phyloP scores from a whole-genome alignment of 35 echinoderm and acorn worm genomes.

The Stichopus chloronotus region DNA sequence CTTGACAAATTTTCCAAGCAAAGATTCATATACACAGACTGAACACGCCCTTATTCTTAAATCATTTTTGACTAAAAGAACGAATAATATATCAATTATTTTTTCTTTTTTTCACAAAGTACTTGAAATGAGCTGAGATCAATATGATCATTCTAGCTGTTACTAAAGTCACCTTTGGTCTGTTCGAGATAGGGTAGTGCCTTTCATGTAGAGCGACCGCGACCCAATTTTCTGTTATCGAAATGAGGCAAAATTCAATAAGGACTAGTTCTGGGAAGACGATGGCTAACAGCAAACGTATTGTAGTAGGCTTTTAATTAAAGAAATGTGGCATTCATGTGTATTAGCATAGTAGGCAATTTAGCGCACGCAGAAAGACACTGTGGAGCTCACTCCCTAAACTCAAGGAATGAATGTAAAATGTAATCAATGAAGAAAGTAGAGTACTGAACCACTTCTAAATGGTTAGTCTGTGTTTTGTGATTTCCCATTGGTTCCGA shows the following conservation, averaged over 20 bases:
- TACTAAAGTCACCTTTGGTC: not conserved
- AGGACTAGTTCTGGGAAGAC: not conserved
- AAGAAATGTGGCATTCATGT: slow-evolving; percentile 15
- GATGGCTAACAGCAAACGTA: slow-evolving; percentile 2
- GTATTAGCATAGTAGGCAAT: slow-evolving; percentile 2
- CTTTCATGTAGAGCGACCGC: slow-evolving; percentile 40
- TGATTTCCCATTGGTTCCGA: too few species aligned
- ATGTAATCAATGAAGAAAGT: slow-evolving; percentile 14
- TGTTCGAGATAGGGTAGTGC: not conserved
- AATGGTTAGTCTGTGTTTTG: too few species aligned
- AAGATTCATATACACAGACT: too few species aligned
- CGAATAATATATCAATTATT: not conserved
- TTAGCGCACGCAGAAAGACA: not conserved
- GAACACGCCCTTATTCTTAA: too few species aligned
- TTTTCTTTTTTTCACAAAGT: not conserved
- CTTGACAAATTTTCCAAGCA: too few species aligned
- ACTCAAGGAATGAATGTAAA: not conserved
- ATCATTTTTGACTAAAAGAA: not conserved
- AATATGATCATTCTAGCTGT: slow-evolving; percentile 3
- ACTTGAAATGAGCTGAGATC: not conserved
- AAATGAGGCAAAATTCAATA: slow-evolving; percentile 52
- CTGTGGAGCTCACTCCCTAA: not conserved
- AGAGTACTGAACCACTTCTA: not conserved
- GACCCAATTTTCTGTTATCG: slow-evolving; percentile 8
- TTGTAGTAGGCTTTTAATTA: slow-evolving; percentile 16